Evolutionary conservation across 2,888 invertebrate genomes (phyloP).

Genomic region (Tiliacea aurago): DNA sequence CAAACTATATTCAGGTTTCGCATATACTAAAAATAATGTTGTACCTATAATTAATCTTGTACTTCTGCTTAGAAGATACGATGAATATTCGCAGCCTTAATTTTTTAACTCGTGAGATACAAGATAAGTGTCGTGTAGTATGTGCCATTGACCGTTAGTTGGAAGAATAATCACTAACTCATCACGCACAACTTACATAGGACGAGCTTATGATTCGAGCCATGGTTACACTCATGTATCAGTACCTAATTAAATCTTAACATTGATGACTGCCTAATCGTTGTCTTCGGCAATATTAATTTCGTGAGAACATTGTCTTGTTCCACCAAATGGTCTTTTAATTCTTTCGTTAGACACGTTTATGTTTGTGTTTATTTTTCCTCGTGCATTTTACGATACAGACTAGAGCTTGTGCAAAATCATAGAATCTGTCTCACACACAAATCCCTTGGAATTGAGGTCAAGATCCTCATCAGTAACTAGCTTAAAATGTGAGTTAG

Average conservation of each 20-base stretch:
- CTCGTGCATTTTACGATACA: neutral
- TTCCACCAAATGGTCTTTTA: neutral
- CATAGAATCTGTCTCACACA: slow-evolving; percentile 4
- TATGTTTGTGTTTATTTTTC: neutral
- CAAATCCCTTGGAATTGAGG: neutral
- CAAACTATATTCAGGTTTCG: no score
- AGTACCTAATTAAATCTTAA: slow-evolving; percentile 3
- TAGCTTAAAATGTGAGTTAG: neutral
- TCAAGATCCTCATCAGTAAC: neutral
- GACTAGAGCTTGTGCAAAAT: neutral
- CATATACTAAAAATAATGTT: no score
- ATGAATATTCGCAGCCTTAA: neutral
- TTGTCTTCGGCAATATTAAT: neutral
- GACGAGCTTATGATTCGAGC: slow-evolving; percentile 21
- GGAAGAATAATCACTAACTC: slow-evolving; percentile 9
- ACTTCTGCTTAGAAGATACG: slow-evolving; percentile 13
- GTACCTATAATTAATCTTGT: no score
- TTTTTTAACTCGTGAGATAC: slow-evolving; percentile 7
- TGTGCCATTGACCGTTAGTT: slow-evolving; percentile 7
- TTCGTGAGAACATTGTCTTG: slow-evolving; percentile 12
- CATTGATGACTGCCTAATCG: neutral
- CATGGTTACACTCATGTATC: slow-evolving; percentile 27
- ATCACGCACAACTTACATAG: slow-evolving; percentile 18
- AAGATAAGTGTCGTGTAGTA: slow-evolving; percentile 15
- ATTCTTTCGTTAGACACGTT: neutral